Evolutionary conservation across 2,888 invertebrate species (phyloP).

Genomic region (Dynastes grantii): DNA sequence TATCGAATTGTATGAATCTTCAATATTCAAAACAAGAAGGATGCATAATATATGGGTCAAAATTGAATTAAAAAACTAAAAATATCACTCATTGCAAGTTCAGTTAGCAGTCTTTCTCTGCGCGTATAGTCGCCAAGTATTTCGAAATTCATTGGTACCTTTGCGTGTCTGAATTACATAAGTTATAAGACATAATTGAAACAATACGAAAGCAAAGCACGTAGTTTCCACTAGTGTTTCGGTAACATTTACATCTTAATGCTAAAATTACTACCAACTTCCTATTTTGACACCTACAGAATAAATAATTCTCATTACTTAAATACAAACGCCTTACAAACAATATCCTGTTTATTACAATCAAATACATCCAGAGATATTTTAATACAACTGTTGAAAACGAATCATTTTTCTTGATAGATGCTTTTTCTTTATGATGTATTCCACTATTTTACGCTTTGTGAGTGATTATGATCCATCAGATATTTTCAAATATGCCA

Average conservation of each 20-base stretch:
- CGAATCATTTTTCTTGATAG: too few relatives aligned
- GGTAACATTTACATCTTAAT: conserved; percentile 39
- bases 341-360: conserved; percentile 19
- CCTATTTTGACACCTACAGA: conserved; percentile 21
- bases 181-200: conserved; percentile 33
- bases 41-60: too few relatives aligned
- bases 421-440: too few relatives aligned
- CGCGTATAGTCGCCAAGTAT: neutral
- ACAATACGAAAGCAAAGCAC: conserved; percentile 26
- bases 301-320: conserved; percentile 25
- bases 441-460: too few relatives aligned
- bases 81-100: too few relatives aligned
- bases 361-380: neutral
- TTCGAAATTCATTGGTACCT: conserved; percentile 16
- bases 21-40: too few relatives aligned
- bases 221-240: conserved; percentile 29
- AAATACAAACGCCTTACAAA: conserved; percentile 12
- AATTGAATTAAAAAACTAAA: too few relatives aligned
- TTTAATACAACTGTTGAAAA: neutral
- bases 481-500: too few relatives aligned
- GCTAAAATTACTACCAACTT: conserved; percentile 33
- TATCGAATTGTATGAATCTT: too few relatives aligned
- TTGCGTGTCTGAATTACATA: neutral
- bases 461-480: too few relatives aligned
- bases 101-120: too few relatives aligned